Evolutionary conservation across 1,140 invertebrate genomes (phyloP), one percentile per base, ranked within the genome.

Genomic region (Theocolax elegans): DNA sequence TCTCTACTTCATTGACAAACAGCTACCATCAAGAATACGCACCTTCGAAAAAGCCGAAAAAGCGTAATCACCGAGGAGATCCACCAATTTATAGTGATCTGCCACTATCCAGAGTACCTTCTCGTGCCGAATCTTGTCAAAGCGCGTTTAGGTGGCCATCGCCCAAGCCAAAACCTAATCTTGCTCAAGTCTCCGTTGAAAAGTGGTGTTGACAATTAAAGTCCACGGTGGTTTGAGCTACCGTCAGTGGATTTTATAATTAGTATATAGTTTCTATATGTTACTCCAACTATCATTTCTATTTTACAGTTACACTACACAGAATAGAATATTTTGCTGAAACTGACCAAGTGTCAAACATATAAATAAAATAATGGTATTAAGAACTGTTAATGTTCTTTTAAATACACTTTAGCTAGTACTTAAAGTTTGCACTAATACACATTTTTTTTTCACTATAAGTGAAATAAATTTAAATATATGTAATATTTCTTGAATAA

Each of bases 31-130:
- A 80, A 8, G 1, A 2, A 35, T 79, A 62, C n/a, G 23, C 21
- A 1, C 40, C 71, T 19, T 77, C 79, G 69, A 76, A 82, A 48
- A 88, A 88, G 68, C 81, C 87, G 1, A 81, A 79, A 3, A 90
- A 90, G 73, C 80, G 89, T 35, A 89, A 87, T 67, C 82, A 89
- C 65, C 87, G 87, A 69, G 88, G 88, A 3, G 88, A 89, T 75
- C 81, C 81, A 7, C 86, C 87, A 1, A 4, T 46, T 19, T 3
- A 17, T 19, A 17, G 3, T 19, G 10, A 35, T 1, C 83, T 84
- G 48, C 78, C 81, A 15, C 81, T 82, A 0, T 79, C 83, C 0
- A 80, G 84, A 66, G 84, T 84, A 12, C 82, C 83, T 8, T 86
- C 84, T 15, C 78, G 85, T 38, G 83, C 84, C 6, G 84, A 87